These are phyloP conservation scores for Linyphia triangularis DNA, from an alignment of 2,888 invertebrate genomes.

Conservation along the genomic window DNA sequence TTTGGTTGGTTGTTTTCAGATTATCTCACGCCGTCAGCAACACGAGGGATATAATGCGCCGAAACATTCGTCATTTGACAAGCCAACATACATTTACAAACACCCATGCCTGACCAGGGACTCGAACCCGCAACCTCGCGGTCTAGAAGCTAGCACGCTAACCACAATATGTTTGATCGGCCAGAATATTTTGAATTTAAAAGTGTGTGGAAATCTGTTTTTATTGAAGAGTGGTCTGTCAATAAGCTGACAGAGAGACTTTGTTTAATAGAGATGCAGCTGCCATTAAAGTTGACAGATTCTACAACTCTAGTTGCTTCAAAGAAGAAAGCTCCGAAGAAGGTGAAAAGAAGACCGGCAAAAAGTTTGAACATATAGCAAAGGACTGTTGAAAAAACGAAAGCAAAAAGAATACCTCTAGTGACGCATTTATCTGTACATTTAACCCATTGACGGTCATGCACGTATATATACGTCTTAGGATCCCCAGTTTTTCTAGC, in stretches of 20 bases:
- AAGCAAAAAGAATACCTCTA: background rate
- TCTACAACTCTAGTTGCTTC: background rate
- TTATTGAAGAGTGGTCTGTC: background rate
- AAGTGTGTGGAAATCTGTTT: background rate
- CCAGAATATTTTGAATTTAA: conserved; percentile 5
- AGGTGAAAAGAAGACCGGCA: background rate
- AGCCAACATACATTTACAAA: too few relatives aligned
- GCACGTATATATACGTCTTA: too few relatives aligned
- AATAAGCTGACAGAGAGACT: background rate
- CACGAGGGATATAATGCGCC: too few relatives aligned
- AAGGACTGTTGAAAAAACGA: background rate
- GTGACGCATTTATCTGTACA: background rate
- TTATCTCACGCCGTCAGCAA: too few relatives aligned
- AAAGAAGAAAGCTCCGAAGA: background rate
- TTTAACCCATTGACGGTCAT: background rate
- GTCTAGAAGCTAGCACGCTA: too few relatives aligned
- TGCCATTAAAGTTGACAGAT: too few relatives aligned
- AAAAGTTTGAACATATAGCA: background rate
- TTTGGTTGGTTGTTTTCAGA: too few relatives aligned
- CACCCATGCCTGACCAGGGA: too few relatives aligned
- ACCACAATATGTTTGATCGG: too few relatives aligned
- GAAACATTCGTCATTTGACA: too few relatives aligned
- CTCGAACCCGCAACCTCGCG: too few relatives aligned
- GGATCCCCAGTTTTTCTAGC: too few relatives aligned
- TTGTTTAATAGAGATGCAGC: background rate